These are phyloP conservation scores for Acanthurus leucopareius DNA, from an alignment of 2,797 vertebrate species.

Conservation along the genomic window DNA sequence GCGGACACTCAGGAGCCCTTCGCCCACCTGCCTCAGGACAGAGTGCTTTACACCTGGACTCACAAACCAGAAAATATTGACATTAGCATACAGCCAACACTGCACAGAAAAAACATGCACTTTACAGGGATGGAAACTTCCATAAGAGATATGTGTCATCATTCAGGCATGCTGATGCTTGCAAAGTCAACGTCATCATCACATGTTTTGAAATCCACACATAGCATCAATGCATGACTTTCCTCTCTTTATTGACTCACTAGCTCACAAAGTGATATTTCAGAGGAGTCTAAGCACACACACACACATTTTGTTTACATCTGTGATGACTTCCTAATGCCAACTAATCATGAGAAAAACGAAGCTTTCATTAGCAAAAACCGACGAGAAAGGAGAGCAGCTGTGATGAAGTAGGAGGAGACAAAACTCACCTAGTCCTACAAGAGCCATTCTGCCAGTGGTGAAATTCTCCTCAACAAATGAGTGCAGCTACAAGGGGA, in stretches of 20 bases:
- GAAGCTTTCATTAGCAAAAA: background rate
- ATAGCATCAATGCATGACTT: background rate
- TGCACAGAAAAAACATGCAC: background rate
- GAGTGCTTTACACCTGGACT: constrained; percentile 90
- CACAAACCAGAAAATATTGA: constrained; percentile 11
- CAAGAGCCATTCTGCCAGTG: constrained; percentile 92
- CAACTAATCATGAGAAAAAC: background rate
- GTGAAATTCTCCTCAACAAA: constrained; percentile 92
- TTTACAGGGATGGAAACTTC: background rate
- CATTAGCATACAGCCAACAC: background rate
- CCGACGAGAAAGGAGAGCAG: background rate
- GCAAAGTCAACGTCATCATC: background rate
- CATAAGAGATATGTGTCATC: background rate
- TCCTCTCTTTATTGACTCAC: background rate
- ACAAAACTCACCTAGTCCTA: constrained; percentile 90
- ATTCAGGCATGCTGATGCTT: constrained; percentile 2
- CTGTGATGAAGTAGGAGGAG: background rate
- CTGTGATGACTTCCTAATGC: background rate
- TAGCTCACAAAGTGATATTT: constrained; percentile 5
- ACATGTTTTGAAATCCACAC: background rate
- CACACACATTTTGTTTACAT: background rate
- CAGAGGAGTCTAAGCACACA: background rate
- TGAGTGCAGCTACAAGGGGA: constrained; percentile 87
- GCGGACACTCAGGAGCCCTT: constrained; percentile 88
- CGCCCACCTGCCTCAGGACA: constrained; percentile 89